phyloP scores from a whole-genome alignment of 2,888 invertebrate genomes.

The Oscheius onirici region DNA sequence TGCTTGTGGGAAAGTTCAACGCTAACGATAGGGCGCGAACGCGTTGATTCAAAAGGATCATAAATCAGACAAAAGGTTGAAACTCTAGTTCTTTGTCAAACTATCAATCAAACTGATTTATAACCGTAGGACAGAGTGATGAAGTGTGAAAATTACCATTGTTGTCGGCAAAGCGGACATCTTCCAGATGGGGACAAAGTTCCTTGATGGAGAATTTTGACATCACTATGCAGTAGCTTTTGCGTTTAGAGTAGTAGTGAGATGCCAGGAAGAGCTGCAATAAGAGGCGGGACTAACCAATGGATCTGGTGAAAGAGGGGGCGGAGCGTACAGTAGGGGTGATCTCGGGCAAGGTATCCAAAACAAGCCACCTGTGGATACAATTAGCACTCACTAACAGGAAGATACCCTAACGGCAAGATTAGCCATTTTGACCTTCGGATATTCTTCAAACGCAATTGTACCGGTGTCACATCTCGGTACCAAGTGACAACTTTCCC shows the following conservation, averaged over 20 bases:
- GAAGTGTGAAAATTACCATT: conserved; percentile 10
- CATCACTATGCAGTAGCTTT: conserved; percentile 35
- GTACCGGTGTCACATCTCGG: conserved; percentile 13
- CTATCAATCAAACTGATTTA: not conserved
- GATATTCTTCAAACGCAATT: conserved; percentile 19
- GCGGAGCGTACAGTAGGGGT: conserved; percentile 27
- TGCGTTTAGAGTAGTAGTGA: not conserved
- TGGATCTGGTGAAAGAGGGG: conserved; percentile 10
- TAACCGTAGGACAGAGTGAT: not conserved
- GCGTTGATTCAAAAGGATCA: not conserved
- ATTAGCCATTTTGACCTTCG: conserved; percentile 20
- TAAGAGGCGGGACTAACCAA: conserved; percentile 22
- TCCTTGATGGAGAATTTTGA: conserved; percentile 53
- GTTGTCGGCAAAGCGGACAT: not conserved
- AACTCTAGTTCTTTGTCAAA: not conserved
- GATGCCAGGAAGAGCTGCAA: conserved; percentile 1
- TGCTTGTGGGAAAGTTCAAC: not conserved
- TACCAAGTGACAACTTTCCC: conserved; percentile 1
- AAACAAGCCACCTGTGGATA: conserved; percentile 18
- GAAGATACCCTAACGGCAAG: not conserved
- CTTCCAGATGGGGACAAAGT: conserved; percentile 54
- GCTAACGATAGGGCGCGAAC: not conserved
- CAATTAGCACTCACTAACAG: conserved; percentile 18
- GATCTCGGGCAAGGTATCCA: not conserved
- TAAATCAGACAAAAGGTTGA: not conserved